Evolutionary conservation across 2,888 invertebrate genomes (phyloP), one percentile per base, ranked within the genome.

Genomic region (Tromatobia lineatoria): DNA sequence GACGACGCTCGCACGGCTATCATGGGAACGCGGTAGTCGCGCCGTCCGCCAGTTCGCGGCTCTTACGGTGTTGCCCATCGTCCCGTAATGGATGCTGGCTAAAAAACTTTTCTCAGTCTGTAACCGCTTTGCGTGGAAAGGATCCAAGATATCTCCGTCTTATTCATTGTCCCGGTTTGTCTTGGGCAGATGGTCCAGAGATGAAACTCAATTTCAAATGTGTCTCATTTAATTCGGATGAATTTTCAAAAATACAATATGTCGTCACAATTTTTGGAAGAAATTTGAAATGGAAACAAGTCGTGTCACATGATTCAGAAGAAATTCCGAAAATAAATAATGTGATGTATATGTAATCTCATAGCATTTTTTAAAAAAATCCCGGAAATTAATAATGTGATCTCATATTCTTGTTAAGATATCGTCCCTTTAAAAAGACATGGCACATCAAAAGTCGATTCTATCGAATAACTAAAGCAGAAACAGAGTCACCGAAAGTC

Each of bases 31-130:
- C 75, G 76, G 80, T 76, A 80, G 83, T 83, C 71, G 50, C 54
- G 54, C 52, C 61, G 54, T 79, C 47, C 59, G 64, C 50, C 61
- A 64, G 74, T 47, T 80, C 74, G 57, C 79, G 70, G 70, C 47
- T 59, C 82, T 82, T 79, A 71, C 83, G 75, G 70, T 80, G 47
- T 47, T 70, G 70, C 70, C 69, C 64, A 47, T 59, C 71, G 70
- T 79, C 76, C 84, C 79, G 79, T 79, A 86, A 83, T 86, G 81
- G 84, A 79, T 61, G 75, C 45, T 50, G 85, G 76, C 2, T 2
- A 61, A 66, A 45, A 86, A 80, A 84, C 71, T 73, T 64, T 76
- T 83, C 78, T 59, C 71, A 45, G 50, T 18, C 73, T 75, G 85
- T 83, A 81, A 18, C 82, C 71, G 67, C 45, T 54, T 66, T 29